Evolutionary conservation across 1,140 invertebrate genomes (phyloP), one percentile per base, ranked within the genome.

Genomic region (Cotesia vestalis): DNA sequence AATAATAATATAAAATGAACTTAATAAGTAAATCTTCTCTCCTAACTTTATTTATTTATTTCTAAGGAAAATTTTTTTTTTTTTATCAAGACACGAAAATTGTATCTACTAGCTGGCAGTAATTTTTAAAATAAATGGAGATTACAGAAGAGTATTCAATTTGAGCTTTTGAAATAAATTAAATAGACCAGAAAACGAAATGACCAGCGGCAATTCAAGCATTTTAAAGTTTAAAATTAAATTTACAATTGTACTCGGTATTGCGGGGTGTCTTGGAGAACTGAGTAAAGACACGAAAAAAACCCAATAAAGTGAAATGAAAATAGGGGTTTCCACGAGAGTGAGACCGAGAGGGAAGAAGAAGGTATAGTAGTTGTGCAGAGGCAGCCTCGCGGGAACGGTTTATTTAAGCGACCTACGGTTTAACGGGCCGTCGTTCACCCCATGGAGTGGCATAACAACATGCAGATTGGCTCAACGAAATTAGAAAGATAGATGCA

Each of bases 401-500:
- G 75, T 76, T 76, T 78, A 80, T 80, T 81, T 80, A 79, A 79
- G 74, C 74, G 78, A 77, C 77, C 74, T 77, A 73, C 77, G 78
- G 75, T 81, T 80, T 78, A 77, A 76, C 76, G 73, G 74, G 73
- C 76, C 73, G 76, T 76, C 76, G 77, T 75, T 74, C 73, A 64
- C 69, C 67, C 68, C 46, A 71, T 69, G 3, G 74, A 77, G 73
- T 77, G 74, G 77, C 76, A 74, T 79, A 82, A 82, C 79, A 78
- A 77, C 75, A 80, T 82, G 80, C 77, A 82, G 79, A 82, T 82
- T 80, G 77, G 76, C 72, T 61, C 75, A 80, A 82, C 77, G 77
- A 80, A 80, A 82, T 82, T 82, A 81, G 80, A 81, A 81, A 81
- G 80, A 81, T 81, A 79, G 76, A 81, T 81, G 80, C 77, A 80